phyloP scores from a whole-genome alignment of 2,797 vertebrate genomes.

The Naso thynnoides region DNA sequence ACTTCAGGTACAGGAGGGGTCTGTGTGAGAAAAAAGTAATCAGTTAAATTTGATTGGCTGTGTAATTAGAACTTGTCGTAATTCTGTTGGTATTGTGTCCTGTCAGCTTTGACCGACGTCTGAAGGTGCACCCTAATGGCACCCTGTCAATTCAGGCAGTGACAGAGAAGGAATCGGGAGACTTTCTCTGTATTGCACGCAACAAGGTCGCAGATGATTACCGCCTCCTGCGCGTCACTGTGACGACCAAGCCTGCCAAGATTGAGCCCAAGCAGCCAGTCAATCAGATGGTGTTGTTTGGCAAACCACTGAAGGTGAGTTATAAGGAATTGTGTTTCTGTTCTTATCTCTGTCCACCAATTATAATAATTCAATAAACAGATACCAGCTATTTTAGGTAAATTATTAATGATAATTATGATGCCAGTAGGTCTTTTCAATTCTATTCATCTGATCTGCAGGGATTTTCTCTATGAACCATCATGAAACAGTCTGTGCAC shows the following conservation, averaged over 20 bases:
- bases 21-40: neutral
- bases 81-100: constrained; percentile 1
- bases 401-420: neutral
- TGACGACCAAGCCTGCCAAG: constrained; percentile 90
- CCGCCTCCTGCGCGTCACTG: constrained; percentile 87
- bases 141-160: constrained; percentile 87
- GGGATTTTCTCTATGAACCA: neutral
- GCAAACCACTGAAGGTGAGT: constrained; percentile 88
- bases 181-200: constrained; percentile 94
- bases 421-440: neutral
- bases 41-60: neutral
- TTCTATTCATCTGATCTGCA: neutral
- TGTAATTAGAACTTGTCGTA: neutral
- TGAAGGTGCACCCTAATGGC: constrained; percentile 91
- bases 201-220: constrained; percentile 93
- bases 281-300: constrained; percentile 88
- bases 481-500: neutral
- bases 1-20: constrained; percentile 88
- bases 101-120: constrained; percentile 87
- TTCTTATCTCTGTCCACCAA: neutral
- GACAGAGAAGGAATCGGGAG: constrained; percentile 91
- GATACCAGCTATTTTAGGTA: neutral
- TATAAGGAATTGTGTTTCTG: neutral
- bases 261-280: constrained; percentile 88
- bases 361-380: neutral